These are phyloP conservation scores for Rhinogobius similis DNA, from an alignment of 2,113 vertebrate species.

Conservation along the genomic window DNA sequence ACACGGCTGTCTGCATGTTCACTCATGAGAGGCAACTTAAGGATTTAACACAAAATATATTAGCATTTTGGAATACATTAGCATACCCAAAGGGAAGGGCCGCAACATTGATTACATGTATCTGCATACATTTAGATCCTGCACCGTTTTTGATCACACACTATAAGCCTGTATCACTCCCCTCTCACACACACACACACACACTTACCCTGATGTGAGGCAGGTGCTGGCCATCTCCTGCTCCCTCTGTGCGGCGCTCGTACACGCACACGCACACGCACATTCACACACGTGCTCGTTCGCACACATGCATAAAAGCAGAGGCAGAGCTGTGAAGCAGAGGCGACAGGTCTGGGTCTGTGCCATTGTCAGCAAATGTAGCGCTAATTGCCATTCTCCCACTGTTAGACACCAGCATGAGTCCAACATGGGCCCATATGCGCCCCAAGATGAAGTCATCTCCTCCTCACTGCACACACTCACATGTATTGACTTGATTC, in stretches of 20 bases:
- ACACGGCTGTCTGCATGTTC: conserved; percentile 35
- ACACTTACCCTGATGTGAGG: conserved; percentile 55
- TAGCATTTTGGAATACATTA: conserved; percentile 70
- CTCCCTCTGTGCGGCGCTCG: conserved; percentile 17
- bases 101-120: conserved; percentile 69
- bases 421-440: conserved; percentile 63
- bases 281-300: conserved; percentile 1
- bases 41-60: conserved; percentile 53
- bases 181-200: conserved; percentile 12
- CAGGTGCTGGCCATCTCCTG: conserved; percentile 61
- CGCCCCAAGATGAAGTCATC: conserved; percentile 46
- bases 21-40: conserved; percentile 55
- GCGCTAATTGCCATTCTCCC: conserved; percentile 73
- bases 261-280: conserved; percentile 20
- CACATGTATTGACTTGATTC: background rate
- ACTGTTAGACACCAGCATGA: conserved; percentile 52
- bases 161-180: conserved; percentile 42
- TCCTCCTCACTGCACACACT: conserved; percentile 16
- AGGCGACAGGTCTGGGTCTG: conserved; percentile 72
- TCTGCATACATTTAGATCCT: conserved; percentile 56
- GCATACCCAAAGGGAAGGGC: conserved; percentile 55
- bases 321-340: conserved; percentile 63
- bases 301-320: conserved; percentile 44
- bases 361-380: conserved; percentile 72
- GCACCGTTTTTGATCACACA: conserved; percentile 51